Percentiles rank a stretch among this genome's conserved stretches.
Conservation (phyloP, 1,140 invertebrate species). For the Megalonaias nervosa region DNA sequence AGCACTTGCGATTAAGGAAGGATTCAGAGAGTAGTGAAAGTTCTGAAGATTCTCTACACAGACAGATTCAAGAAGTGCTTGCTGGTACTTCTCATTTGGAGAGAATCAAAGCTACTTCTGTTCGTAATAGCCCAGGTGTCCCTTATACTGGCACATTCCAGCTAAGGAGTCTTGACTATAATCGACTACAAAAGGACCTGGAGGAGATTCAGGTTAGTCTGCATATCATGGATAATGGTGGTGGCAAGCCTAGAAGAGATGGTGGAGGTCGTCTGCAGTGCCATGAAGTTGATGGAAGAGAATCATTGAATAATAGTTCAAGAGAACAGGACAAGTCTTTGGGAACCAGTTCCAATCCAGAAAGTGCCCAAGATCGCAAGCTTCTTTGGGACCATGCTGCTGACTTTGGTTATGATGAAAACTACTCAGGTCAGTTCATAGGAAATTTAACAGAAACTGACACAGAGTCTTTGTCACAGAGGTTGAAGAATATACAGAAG, state of each 20-base stretch:
- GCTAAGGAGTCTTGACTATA: constrained; percentile 48
- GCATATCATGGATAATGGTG: constrained; percentile 22
- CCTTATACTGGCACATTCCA: too few species aligned
- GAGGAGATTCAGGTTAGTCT: constrained; percentile 62
- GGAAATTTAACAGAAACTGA: constrained; percentile 44
- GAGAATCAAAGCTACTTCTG: not conserved
- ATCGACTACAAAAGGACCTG: constrained; percentile 51
- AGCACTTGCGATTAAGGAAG: too few species aligned
- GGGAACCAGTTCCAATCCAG: constrained; percentile 33
- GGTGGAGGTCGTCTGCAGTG: not conserved
- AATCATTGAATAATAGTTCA: constrained; percentile 8
- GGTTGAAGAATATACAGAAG: constrained; percentile 11
- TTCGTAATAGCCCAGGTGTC: too few species aligned
- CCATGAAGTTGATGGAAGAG: constrained; percentile 10
- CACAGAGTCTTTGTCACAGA: constrained; percentile 33
- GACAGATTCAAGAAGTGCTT: constrained; percentile 30
- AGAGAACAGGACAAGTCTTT: constrained; percentile 30
- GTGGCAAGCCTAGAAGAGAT: not conserved
- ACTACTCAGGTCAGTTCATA: constrained; percentile 41
- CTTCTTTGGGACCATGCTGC: constrained; percentile 60
- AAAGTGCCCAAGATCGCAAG: constrained; percentile 37
- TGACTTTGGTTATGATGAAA: constrained; percentile 52
- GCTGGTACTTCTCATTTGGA: constrained; percentile 36
- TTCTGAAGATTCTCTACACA: constrained; percentile 33
- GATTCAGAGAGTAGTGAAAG: constrained; percentile 26